Base-by-base conservation (phyloP, 2,113 vertebrate genomes). In the Artemisiospiza belli region DNA sequence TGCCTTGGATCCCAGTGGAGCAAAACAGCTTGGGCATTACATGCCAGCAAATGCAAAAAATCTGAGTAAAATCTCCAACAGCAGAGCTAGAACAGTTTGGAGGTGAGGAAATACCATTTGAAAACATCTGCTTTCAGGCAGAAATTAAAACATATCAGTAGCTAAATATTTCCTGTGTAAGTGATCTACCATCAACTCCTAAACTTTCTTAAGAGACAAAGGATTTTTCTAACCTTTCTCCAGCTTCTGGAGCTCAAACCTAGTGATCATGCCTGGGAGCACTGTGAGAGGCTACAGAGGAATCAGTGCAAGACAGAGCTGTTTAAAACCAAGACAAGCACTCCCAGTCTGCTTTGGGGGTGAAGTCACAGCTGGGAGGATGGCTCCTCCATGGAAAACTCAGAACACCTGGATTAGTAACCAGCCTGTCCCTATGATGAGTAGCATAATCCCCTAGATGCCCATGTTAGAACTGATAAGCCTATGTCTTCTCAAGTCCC, bases 171-270 rank as follows among this genome's bases (percentile, higher is more conserved):
- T 44, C 39, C 23, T 59, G 11, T 59, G 31, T 20, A 27, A 57
- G 17, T 31, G 43, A 22, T 30, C 63, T 91, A 14, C 25, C 15
- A 70, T 59, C 64, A 89, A 9, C 30, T 46, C 30, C 55, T 88
- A 43, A 46, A 30, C 12, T 61, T 82, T 28, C 66, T 35, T 21
- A 35, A 15, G 30, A 47, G 3, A 25, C 2, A 58, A 37, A 27
- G n/a, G 5, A 17, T 12, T 11, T 21, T 6, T 4, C 0, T 0
- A 12, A 22, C 8, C 27, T 10, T 27, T 22, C n/a, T 39, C 22
- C 28, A 27, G 11, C 5, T 35, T 70, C 59, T 37, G 17, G 16
- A 83, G 17, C 41, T 83, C 67, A 39, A 3, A 37, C 11, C 21
- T 47, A 10, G 8, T 30, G 41, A 18, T 8, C 12, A 7, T 14